Conservation (phyloP, 2,797 vertebrate species). For the Psittacula derbiana region DNA sequence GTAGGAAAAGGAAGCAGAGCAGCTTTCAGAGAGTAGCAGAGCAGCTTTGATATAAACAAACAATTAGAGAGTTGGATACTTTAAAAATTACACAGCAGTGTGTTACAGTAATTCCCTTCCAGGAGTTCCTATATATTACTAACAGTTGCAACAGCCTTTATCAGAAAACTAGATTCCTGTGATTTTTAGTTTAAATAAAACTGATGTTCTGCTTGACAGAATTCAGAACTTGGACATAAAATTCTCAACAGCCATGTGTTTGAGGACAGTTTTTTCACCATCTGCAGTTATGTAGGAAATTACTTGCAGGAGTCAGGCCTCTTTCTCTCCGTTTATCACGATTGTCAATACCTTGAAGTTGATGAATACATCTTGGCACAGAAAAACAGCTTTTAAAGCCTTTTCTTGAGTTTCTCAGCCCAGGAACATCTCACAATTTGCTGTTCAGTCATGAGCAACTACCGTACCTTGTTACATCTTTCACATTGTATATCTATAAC, state of each 20-base stretch:
- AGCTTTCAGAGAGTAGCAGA: neutral
- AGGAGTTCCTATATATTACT: neutral
- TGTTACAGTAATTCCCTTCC: neutral
- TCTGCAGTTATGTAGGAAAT: neutral
- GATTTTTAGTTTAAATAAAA: neutral
- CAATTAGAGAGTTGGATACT: neutral
- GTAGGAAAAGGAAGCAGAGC: neutral
- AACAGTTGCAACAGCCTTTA: neutral
- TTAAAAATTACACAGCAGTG: neutral
- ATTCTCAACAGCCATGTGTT: neutral
- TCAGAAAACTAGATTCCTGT: neutral
- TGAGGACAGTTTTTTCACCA: neutral
- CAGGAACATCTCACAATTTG: neutral
- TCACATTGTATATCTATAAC: neutral
- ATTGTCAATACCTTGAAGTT: neutral
- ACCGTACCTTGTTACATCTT: neutral
- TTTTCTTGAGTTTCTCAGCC: neutral
- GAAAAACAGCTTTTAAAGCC: neutral
- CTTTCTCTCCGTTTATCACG: neutral
- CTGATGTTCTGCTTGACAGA: neutral
- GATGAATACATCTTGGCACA: neutral
- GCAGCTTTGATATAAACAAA: neutral
- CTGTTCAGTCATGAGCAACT: neutral
- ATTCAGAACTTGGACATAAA: neutral
- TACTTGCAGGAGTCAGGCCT: neutral